These are phyloP conservation scores for Brenthis ino DNA, from an alignment of 2,888 invertebrate genomes.

Conservation along the genomic window DNA sequence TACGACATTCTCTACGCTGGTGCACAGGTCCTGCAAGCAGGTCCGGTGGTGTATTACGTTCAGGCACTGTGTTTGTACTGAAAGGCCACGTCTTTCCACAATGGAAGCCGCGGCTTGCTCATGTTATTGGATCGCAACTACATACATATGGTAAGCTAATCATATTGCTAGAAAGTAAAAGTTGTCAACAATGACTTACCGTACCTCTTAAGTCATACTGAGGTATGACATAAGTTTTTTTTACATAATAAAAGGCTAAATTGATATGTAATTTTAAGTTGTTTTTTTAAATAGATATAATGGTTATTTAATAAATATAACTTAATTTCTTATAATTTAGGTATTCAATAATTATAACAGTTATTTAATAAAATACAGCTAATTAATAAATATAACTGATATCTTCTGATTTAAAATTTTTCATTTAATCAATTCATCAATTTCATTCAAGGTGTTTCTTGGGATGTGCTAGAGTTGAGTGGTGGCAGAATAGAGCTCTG, in stretches of 20 bases:
- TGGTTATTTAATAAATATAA: too few relatives aligned
- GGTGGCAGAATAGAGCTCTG: slow-evolving; percentile 73
- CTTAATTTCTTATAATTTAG: not conserved
- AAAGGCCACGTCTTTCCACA: slow-evolving; percentile 87
- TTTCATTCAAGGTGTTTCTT: slow-evolving; percentile 51
- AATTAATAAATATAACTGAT: not conserved
- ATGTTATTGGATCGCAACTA: slow-evolving; percentile 83
- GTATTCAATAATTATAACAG: not conserved
- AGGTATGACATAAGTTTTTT: too few relatives aligned
- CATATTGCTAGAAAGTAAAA: slow-evolving; percentile 3
- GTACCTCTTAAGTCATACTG: not conserved
- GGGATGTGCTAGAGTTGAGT: slow-evolving; percentile 72
- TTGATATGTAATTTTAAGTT: too few relatives aligned
- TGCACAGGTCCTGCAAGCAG: slow-evolving; percentile 83
- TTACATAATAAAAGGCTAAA: too few relatives aligned
- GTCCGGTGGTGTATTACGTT: slow-evolving; percentile 66
- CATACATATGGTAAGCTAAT: slow-evolving; percentile 78
- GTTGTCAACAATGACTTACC: not conserved
- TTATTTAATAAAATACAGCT: not conserved
- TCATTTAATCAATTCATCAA: not conserved
- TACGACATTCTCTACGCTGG: slow-evolving; percentile 83
- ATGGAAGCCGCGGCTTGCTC: slow-evolving; percentile 84
- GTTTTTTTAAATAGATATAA: too few relatives aligned
- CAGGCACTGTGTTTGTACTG: slow-evolving; percentile 81
- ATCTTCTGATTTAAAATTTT: slow-evolving; percentile 39